These are phyloP conservation scores for Koerneria pararmatus DNA, from an alignment of 2,888 invertebrate genomes.

Conservation along the genomic window DNA sequence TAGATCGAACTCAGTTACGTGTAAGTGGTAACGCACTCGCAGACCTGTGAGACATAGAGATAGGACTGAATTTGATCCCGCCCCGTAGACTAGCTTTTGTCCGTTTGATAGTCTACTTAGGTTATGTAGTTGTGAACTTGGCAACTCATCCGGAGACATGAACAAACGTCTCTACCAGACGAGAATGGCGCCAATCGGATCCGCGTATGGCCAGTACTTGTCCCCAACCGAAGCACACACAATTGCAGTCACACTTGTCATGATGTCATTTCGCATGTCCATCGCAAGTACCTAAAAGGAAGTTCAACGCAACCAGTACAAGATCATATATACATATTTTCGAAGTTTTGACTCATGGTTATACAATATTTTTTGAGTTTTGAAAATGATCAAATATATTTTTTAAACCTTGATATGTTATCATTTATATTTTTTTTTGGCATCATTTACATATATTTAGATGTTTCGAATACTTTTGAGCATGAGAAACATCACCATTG, in stretches of 20 bases:
- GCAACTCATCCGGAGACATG: no score
- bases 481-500: no score
- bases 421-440: no score
- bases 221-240: constrained; percentile 61
- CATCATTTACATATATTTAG: no score
- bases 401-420: neutral
- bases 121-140: no score
- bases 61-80: no score
- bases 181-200: constrained; percentile 64
- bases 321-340: neutral
- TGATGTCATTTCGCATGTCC: constrained; percentile 64
- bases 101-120: no score
- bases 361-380: neutral
- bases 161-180: constrained; percentile 52
- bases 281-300: constrained; percentile 55
- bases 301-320: neutral
- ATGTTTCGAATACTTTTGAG: no score
- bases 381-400: neutral
- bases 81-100: no score
- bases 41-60: no score
- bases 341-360: neutral
- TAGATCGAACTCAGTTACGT: no score
- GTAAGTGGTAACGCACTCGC: no score
- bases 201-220: constrained; percentile 61
- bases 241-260: constrained; percentile 62